Evolutionary conservation across 2,888 invertebrate genomes (phyloP).

Genomic region (Nebria salina): DNA sequence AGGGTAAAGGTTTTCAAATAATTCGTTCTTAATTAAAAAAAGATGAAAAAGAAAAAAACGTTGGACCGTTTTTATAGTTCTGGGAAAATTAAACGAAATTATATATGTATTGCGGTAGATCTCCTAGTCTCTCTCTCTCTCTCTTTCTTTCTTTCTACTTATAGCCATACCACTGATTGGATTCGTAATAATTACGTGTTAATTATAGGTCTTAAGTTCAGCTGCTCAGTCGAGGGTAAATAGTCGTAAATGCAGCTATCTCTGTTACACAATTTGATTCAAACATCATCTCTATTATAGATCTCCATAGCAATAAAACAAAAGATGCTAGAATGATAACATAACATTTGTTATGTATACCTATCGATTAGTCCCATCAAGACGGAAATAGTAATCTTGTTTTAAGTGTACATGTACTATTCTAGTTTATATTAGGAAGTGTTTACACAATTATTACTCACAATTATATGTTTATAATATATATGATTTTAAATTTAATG

Average conservation of each 20-base stretch:
- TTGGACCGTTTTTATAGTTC: conserved; percentile 42
- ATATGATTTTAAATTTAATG: not conserved
- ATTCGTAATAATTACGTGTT: conserved; percentile 47
- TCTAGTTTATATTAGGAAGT: not conserved
- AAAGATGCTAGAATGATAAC: not conserved
- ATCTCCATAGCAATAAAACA: not conserved
- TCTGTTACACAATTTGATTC: not conserved
- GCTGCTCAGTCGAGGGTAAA: conserved; percentile 33
- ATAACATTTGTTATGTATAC: not conserved
- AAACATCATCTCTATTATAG: not conserved
- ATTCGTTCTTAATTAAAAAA: conserved; percentile 46
- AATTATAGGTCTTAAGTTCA: conserved; percentile 42
- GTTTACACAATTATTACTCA: not conserved
- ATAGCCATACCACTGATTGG: conserved; percentile 35
- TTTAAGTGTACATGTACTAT: not conserved
- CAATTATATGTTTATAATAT: too few species aligned
- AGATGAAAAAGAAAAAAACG: not conserved
- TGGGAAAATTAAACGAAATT: conserved; percentile 45
- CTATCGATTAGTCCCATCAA: not conserved
- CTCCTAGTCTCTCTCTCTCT: not conserved
- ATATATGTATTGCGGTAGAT: conserved; percentile 43
- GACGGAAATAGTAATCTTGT: not conserved
- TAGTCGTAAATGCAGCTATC: conserved; percentile 35
- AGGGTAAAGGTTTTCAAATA: conserved; percentile 41
- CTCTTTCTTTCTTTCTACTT: not conserved